Evolutionary conservation across 2,888 invertebrate genomes (phyloP).

Genomic region (Ectemnius cavifrons): DNA sequence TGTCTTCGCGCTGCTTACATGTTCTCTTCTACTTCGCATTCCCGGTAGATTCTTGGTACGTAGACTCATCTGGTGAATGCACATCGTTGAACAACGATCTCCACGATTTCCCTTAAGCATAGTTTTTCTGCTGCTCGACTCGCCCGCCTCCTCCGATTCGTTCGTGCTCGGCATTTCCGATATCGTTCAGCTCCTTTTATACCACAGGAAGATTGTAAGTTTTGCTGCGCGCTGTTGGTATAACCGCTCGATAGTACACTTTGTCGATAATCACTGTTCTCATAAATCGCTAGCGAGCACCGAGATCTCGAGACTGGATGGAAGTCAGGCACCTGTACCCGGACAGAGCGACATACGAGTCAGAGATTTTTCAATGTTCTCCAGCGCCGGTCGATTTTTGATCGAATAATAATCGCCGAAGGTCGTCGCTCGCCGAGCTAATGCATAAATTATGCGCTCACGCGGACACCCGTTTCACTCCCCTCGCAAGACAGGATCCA

Average conservation of each 20-base stretch:
- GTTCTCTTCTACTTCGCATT: constrained; percentile 41
- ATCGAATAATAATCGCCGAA: constrained; percentile 12
- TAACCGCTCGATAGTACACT: too few species aligned
- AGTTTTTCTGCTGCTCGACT: background rate
- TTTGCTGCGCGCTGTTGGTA: too few species aligned
- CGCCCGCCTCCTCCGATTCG: too few species aligned
- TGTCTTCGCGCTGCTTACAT: constrained; percentile 20
- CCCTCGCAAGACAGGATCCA: background rate
- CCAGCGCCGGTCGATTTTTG: too few species aligned
- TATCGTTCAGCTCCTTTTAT: background rate
- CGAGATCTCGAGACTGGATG: too few species aligned
- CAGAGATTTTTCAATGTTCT: too few species aligned
- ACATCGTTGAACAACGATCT: constrained; percentile 25
- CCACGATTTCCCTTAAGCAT: constrained; percentile 17
- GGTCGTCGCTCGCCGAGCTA: background rate
- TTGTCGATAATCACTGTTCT: too few species aligned
- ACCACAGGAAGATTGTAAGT: too few species aligned
- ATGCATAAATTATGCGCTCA: constrained; percentile 5
- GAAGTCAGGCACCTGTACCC: too few species aligned
- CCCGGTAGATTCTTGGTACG: constrained; percentile 11
- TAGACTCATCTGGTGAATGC: constrained; percentile 10
- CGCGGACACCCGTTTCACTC: constrained; percentile 10
- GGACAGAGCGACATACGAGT: too few species aligned
- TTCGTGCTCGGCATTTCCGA: constrained; percentile 1
- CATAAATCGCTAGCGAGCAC: too few species aligned